Evolutionary conservation across 2,113 vertebrate species (phyloP).

Genomic region (Electrona antarctica): DNA sequence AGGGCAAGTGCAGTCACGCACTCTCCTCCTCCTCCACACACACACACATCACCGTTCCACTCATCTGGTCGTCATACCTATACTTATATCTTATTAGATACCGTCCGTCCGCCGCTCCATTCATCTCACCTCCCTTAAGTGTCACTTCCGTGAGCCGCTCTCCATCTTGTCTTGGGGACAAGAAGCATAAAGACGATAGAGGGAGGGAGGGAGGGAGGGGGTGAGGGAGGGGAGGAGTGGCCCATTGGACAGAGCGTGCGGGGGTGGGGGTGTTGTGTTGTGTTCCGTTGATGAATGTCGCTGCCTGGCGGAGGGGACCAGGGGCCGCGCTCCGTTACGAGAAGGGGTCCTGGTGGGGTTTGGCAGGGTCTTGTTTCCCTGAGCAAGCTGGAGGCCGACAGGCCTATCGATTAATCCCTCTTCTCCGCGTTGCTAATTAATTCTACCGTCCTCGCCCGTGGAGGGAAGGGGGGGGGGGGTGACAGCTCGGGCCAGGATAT

Average conservation of each 20-base stretch:
- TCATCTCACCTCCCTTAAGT: slow-evolving; percentile 33
- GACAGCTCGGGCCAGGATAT: not conserved
- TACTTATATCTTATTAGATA: slow-evolving; percentile 25
- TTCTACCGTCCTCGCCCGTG: slow-evolving; percentile 25
- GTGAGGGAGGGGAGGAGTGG: too few relatives aligned
- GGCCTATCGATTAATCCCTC: slow-evolving; percentile 66
- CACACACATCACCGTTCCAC: not conserved
- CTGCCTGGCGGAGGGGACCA: slow-evolving; percentile 48
- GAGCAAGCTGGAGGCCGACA: slow-evolving; percentile 45
- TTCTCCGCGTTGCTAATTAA: slow-evolving; percentile 57
- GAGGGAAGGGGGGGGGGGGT: too few relatives aligned
- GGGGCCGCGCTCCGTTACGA: slow-evolving; percentile 58
- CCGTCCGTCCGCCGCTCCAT: not conserved
- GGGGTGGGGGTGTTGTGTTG: slow-evolving; percentile 16
- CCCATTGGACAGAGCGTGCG: not conserved
- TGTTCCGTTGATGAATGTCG: slow-evolving; percentile 62
- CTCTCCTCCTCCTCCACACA: too few relatives aligned
- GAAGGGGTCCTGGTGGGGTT: slow-evolving; percentile 62
- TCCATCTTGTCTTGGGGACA: slow-evolving; percentile 49
- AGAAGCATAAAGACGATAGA: slow-evolving; percentile 32
- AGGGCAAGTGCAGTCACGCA: slow-evolving; percentile 1
- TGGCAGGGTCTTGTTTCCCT: slow-evolving; percentile 56
- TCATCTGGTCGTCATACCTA: slow-evolving; percentile 9
- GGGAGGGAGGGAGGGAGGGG: not conserved
- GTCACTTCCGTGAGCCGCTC: slow-evolving; percentile 46